These are phyloP conservation scores for Tenrec ecaudatus DNA, from an alignment of 2,113 vertebrate species.

Conservation along the genomic window DNA sequence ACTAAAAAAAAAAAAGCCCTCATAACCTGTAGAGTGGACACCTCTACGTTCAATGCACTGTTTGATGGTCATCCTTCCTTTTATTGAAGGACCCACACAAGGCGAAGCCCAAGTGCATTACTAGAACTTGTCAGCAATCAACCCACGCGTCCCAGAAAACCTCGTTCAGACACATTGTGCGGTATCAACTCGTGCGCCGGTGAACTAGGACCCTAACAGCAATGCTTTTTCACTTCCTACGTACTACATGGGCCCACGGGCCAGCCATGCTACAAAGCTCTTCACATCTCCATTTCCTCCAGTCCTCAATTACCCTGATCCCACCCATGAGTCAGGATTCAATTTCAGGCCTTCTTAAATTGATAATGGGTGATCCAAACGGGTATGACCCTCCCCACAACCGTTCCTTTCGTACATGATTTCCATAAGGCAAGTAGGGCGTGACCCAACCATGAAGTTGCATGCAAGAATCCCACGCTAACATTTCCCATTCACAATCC, in stretches of 20 bases:
- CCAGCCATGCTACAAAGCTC: not conserved
- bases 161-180: too few relatives aligned
- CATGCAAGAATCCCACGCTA: constrained; percentile 30
- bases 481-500: constrained; percentile 13
- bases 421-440: not conserved
- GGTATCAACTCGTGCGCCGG: too few relatives aligned
- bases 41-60: too few relatives aligned
- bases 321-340: not conserved
- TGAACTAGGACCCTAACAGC: too few relatives aligned
- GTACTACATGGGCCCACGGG: not conserved
- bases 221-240: not conserved
- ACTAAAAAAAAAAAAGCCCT: too few relatives aligned
- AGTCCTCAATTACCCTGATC: not conserved
- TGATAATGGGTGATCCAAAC: not conserved
- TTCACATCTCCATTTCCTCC: not conserved
- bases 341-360: constrained; percentile 44
- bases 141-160: too few relatives aligned
- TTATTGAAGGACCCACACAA: too few relatives aligned
- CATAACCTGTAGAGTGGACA: too few relatives aligned
- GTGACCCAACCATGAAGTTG: constrained; percentile 35
- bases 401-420: not conserved
- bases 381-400: not conserved
- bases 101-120: too few relatives aligned
- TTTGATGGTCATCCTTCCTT: too few relatives aligned
- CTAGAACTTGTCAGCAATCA: too few relatives aligned